Percentiles rank a stretch among this genome's conserved stretches.
These are phyloP conservation scores for Clarias pachynema DNA, from an alignment of 2,797 vertebrate species.

Conservation along the genomic window DNA sequence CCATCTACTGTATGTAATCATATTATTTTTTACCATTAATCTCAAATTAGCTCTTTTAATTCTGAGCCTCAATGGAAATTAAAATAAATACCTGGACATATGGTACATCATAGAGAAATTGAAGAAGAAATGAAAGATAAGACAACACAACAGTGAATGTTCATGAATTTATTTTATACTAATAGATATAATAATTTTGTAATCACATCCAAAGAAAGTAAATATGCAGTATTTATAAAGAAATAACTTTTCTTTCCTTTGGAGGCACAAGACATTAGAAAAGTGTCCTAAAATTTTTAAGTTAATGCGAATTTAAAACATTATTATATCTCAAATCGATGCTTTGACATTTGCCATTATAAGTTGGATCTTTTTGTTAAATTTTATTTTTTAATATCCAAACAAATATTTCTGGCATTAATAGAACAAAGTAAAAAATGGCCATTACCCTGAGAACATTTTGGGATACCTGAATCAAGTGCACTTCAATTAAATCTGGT, in stretches of 20 bases:
- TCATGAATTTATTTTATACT: slow-evolving; percentile 8
- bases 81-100: neutral
- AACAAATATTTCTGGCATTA: neutral
- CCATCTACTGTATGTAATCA: neutral
- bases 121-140: slow-evolving; percentile 4
- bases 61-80: neutral
- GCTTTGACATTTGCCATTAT: neutral
- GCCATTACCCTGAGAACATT: slow-evolving; percentile 43
- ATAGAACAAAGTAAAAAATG: neutral
- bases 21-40: neutral
- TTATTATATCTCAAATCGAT: neutral
- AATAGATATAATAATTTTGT: neutral
- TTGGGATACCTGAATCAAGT: slow-evolving; percentile 37
- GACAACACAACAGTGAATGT: slow-evolving; percentile 29
- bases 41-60: neutral
- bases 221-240: neutral
- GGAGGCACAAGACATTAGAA: slow-evolving; percentile 34
- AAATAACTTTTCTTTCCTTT: slow-evolving; percentile 26
- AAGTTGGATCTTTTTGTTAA: neutral
- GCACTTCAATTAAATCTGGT: neutral
- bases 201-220: slow-evolving; percentile 49
- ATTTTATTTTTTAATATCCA: neutral
- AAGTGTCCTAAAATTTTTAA: slow-evolving; percentile 1
- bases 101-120: neutral
- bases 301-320: neutral